Base-by-base conservation (phyloP, 1,140 invertebrate genomes). In the Aphidius ervi region DNA sequence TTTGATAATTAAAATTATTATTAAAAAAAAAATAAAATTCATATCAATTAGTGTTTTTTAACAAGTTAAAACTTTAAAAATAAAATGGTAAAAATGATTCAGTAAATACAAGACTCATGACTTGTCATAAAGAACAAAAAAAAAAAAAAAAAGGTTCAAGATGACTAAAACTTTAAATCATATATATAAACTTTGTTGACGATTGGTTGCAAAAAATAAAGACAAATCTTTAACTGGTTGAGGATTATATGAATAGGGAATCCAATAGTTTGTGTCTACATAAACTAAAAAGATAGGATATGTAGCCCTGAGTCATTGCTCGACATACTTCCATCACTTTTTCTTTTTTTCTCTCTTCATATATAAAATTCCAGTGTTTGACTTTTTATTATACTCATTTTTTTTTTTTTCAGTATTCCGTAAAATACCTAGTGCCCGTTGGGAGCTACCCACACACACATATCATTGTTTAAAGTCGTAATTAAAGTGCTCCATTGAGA, bases 191-290 rank as follows among this genome's bases (percentile, higher is more conserved):
- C 63, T 31, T 31, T 64, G 62, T 65, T 66, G 66, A 65, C 1
- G 63, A 70, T 61, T 67, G 46, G 62, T 61, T 3, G 68, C 69
- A 73, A 75, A 71, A 73, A 75, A 75, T 72, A 70, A 75, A 74
- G 73, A 75, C 70, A 73, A 75, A 75, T 75, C 46, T 39, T 3
- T 43, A 46, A 52, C 46, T 46, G 48, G 56, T 43, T 52, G 60
- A 53, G 55, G 67, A 67, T 70, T 70, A 72, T 74, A 68, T 71
- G 71, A 74, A 70, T 70, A 67, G 72, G 1, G 71, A 75, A 75
- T 73, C 70, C 68, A 72, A 74, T 75, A 74, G 71, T 62, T 62
- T 54, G 54, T 62, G 62, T 64, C 67, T 62, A 58, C 49, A 42
- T 41, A 56, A 20, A 64, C 43, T 48, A 45, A 31, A 53, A 56